Conservation (phyloP, 2,888 invertebrate species). For the Mystacides longicornis region DNA sequence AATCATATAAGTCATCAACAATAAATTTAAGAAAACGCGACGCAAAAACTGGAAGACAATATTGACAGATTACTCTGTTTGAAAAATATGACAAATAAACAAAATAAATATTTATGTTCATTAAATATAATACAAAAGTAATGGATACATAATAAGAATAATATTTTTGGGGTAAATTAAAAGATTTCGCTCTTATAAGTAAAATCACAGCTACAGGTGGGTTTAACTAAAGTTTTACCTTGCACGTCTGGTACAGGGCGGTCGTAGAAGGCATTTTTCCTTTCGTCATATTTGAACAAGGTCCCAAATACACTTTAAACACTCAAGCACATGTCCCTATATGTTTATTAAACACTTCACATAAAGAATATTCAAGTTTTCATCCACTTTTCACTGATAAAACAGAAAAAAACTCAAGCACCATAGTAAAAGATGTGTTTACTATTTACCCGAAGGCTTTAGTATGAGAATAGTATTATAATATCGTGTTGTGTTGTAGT, state of each 20-base stretch:
- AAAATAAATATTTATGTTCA: too few relatives aligned
- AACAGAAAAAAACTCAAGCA: slow-evolving; percentile 33
- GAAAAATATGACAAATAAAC: too few relatives aligned
- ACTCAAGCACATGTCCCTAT: slow-evolving; percentile 5
- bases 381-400: slow-evolving; percentile 20
- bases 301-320: slow-evolving; percentile 9
- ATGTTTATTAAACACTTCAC: slow-evolving; percentile 6
- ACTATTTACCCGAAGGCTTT: slow-evolving; percentile 29
- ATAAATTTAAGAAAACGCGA: too few relatives aligned
- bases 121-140: too few relatives aligned
- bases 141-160: too few relatives aligned
- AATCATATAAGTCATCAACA: too few relatives aligned
- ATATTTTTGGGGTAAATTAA: not conserved
- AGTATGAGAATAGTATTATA: slow-evolving; percentile 32
- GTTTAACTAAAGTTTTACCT: slow-evolving; percentile 47
- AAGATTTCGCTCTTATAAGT: not conserved
- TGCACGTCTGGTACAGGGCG: slow-evolving; percentile 68
- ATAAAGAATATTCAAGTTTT: slow-evolving; percentile 5
- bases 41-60: too few relatives aligned
- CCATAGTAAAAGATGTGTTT: slow-evolving; percentile 37
- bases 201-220: slow-evolving; percentile 16
- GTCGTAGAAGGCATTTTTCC: slow-evolving; percentile 49
- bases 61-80: too few relatives aligned
- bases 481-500: slow-evolving; percentile 36
- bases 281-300: slow-evolving; percentile 48